Percentiles rank a stretch among this genome's conserved stretches.
phyloP scores from a whole-genome alignment of 2,888 invertebrate species.

The Cephus runcator region DNA sequence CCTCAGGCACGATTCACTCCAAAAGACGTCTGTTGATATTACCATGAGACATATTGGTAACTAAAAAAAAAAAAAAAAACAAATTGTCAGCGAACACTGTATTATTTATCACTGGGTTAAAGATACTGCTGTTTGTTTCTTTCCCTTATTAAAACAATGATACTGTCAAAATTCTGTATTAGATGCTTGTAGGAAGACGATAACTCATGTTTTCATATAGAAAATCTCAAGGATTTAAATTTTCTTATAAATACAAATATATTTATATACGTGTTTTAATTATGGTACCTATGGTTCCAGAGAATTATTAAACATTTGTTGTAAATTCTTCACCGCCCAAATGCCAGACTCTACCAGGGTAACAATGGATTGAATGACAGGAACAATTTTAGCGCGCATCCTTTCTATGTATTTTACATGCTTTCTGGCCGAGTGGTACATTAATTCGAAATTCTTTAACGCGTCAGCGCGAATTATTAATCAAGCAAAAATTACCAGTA shows the following conservation, averaged over 20 bases:
- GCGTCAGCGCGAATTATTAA: neutral
- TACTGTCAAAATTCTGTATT: neutral
- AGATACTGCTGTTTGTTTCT: neutral
- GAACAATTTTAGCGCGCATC: neutral
- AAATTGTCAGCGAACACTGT: neutral
- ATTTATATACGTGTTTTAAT: neutral
- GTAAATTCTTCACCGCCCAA: neutral
- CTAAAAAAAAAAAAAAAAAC: neutral
- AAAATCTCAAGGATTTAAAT: neutral
- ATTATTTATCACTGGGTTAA: neutral
- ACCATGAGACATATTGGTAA: neutral
- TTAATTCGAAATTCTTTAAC: neutral
- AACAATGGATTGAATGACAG: neutral
- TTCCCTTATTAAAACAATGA: neutral
- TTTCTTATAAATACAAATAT: neutral
- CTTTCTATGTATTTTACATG: neutral
- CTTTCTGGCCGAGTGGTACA: neutral
- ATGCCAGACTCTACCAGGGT: neutral
- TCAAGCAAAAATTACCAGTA: neutral
- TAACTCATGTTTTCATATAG: neutral
- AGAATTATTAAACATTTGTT: neutral
- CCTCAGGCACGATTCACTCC: neutral
- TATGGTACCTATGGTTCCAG: neutral
- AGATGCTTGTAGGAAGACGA: neutral
- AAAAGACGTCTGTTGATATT: neutral